Percentiles rank a stretch among this genome's conserved stretches.
Evolutionary conservation across 2,888 invertebrate genomes (phyloP).

Genomic region (Dichetophora obliterata): DNA sequence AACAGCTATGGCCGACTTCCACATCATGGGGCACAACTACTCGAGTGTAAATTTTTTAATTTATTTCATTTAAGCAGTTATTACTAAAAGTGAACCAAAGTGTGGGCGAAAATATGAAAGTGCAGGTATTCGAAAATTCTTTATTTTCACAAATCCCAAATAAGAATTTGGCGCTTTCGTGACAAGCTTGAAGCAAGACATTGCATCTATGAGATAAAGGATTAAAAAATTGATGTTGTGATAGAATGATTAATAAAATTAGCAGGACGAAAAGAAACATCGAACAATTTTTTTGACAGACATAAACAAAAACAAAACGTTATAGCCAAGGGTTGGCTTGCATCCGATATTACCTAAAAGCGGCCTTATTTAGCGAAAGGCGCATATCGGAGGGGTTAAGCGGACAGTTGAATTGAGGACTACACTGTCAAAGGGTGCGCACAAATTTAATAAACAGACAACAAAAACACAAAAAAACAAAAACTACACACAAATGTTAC

Average conservation of each 20-base stretch:
- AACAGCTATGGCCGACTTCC: conserved; percentile 56
- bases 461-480: not conserved
- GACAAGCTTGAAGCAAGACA: too few species aligned
- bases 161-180: too few species aligned
- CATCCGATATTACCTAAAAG: not conserved
- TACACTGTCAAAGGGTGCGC: conserved; percentile 9
- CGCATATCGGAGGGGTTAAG: not conserved
- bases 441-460: not conserved
- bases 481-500: not conserved
- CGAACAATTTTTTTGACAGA: not conserved
- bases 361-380: not conserved
- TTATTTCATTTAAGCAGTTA: too few species aligned
- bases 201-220: not conserved
- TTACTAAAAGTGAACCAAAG: too few species aligned
- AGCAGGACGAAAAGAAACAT: conserved; percentile 1
- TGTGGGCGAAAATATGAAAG: too few species aligned
- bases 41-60: conserved; percentile 65
- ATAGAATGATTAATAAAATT: conserved; percentile 31
- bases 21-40: conserved; percentile 65
- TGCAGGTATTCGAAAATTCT: too few species aligned
- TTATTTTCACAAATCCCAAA: too few species aligned
- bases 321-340: conserved; percentile 7
- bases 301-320: conserved; percentile 17
- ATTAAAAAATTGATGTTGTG: not conserved
- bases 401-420: not conserved